Conservation (phyloP, 2,113 vertebrate species). For the Grammomys dolichurus region DNA sequence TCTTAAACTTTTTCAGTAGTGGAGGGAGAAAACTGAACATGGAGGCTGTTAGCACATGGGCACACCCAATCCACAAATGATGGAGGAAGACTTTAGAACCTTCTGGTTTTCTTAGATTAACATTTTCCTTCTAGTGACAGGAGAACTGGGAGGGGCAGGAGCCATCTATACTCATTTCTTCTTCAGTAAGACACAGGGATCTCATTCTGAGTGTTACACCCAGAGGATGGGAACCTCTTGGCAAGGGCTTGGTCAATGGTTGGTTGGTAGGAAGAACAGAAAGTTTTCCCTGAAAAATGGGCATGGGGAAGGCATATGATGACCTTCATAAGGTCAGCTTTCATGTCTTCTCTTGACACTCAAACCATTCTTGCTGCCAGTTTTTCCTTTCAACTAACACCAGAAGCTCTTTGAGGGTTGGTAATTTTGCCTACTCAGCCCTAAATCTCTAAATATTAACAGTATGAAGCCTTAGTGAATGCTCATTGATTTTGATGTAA, state of each 20-base stretch:
- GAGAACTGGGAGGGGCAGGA: background rate
- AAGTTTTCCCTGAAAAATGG: background rate
- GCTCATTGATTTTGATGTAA: background rate
- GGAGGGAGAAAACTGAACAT: background rate
- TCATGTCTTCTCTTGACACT: background rate
- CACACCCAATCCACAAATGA: background rate
- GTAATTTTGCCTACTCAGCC: background rate
- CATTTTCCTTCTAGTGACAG: background rate
- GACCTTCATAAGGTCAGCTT: background rate
- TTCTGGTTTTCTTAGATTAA: background rate
- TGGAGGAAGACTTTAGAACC: background rate
- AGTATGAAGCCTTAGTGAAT: background rate
- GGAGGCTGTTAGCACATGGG: accelerated
- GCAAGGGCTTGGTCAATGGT: background rate
- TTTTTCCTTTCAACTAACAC: background rate
- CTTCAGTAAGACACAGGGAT: background rate
- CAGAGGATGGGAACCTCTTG: background rate
- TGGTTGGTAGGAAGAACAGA: background rate
- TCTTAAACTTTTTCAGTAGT: background rate
- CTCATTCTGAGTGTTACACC: background rate
- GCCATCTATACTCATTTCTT: background rate
- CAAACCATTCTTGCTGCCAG: background rate
- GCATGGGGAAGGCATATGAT: background rate
- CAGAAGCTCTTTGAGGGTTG: background rate
- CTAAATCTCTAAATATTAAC: constrained; percentile 14